Conservation (phyloP, 2,888 invertebrate species). For the Halictus quadricinctus region DNA sequence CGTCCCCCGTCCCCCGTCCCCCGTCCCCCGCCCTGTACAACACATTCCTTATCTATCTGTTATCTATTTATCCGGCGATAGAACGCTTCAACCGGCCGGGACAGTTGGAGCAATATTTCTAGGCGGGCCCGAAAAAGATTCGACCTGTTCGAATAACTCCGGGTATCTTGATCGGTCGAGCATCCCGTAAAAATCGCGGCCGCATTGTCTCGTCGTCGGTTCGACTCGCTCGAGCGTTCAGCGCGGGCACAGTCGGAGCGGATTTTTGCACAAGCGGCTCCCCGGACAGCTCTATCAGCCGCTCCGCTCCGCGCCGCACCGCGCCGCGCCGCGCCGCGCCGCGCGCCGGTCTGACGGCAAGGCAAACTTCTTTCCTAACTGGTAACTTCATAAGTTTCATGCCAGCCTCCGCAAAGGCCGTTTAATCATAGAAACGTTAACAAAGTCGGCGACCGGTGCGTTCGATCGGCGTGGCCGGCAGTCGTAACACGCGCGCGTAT, state of each 20-base stretch:
- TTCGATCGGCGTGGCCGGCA: slow-evolving; percentile 25
- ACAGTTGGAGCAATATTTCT: slow-evolving; percentile 7
- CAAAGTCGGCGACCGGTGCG: slow-evolving; percentile 7
- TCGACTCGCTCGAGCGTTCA: slow-evolving; percentile 8
- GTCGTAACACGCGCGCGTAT: slow-evolving; percentile 9
- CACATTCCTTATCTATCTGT: neutral
- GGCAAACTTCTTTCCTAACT: slow-evolving; percentile 45
- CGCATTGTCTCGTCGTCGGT: slow-evolving; percentile 6
- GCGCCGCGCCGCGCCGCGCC: neutral
- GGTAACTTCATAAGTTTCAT: slow-evolving; percentile 22
- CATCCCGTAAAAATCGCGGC: neutral
- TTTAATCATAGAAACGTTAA: slow-evolving; percentile 41
- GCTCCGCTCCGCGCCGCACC: neutral
- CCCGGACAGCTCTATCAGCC: slow-evolving; percentile 23
- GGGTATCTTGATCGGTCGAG: slow-evolving; percentile 11
- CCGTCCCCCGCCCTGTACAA: neutral
- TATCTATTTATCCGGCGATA: neutral
- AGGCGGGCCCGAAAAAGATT: neutral
- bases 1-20: neutral
- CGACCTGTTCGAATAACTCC: slow-evolving; percentile 5
- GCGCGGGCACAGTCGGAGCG: neutral
- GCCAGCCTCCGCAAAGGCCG: slow-evolving; percentile 37
- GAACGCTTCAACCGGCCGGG: neutral
- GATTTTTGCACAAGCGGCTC: neutral
- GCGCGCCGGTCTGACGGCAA: slow-evolving; percentile 15